A percentile compares a stretch with the other conserved stretches of the same genome.
phyloP scores from a whole-genome alignment of 2,888 invertebrate genomes.

The Clusia tigrina region DNA sequence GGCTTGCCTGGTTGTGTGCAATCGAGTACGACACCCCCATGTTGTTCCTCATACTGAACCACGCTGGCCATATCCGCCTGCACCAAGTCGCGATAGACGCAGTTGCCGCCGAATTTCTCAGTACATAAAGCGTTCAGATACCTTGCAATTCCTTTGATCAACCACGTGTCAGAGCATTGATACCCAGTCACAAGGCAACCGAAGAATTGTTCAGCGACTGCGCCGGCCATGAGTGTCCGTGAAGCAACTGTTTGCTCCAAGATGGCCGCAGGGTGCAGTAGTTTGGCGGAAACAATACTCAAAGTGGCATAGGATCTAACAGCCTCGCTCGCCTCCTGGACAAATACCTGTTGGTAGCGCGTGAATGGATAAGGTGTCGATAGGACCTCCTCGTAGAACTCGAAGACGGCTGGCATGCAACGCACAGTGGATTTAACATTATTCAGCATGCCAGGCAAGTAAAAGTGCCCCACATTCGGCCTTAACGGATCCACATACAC shows the following conservation, averaged over 20 bases:
- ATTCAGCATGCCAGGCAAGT: slow-evolving; percentile 88
- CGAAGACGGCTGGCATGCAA: slow-evolving; percentile 93
- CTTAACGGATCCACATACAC: slow-evolving; percentile 96
- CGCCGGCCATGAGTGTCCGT: slow-evolving; percentile 89
- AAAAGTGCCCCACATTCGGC: slow-evolving; percentile 99
- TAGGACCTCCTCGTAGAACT: slow-evolving; percentile 96
- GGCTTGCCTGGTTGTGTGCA: slow-evolving; percentile 86
- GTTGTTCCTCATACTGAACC: slow-evolving; percentile 86
- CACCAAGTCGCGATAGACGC: slow-evolving; percentile 85
- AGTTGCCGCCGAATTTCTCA: slow-evolving; percentile 97
- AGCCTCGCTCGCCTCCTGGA: slow-evolving; percentile 90
- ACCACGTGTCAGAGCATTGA: slow-evolving; percentile 97
- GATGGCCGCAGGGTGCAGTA: slow-evolving; percentile 89
- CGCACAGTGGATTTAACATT: slow-evolving; percentile 90
- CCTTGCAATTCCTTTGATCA: slow-evolving; percentile 90
- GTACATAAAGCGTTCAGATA: slow-evolving; percentile 92
- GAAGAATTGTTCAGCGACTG: slow-evolving; percentile 98
- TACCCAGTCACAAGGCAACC: slow-evolving; percentile 98
- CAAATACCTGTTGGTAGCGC: slow-evolving; percentile 98
- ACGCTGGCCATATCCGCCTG: slow-evolving; percentile 66
- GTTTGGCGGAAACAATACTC: slow-evolving; percentile 90
- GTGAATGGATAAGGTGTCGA: slow-evolving; percentile 95
- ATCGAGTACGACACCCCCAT: slow-evolving; percentile 88
- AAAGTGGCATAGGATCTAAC: slow-evolving; percentile 93
- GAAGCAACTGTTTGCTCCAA: slow-evolving; percentile 92